phyloP scores from a whole-genome alignment of 2,888 invertebrate genomes.

The Andrena minutula region DNA sequence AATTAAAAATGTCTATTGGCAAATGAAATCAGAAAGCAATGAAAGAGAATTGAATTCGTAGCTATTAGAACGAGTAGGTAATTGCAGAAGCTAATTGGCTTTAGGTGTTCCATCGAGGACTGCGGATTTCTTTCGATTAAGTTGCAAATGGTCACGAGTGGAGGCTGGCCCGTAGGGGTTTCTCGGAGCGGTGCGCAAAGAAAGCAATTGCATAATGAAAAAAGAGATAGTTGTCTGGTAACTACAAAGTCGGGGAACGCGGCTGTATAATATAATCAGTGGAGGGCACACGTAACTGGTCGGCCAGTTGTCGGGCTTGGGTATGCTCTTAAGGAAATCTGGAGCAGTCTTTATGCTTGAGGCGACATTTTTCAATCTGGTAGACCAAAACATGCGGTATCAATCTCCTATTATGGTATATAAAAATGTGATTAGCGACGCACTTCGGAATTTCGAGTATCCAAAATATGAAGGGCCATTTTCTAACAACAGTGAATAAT shows the following conservation, averaged over 20 bases:
- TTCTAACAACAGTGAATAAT: not conserved
- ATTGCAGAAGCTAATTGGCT: not conserved
- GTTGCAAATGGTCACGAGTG: slow-evolving; percentile 16
- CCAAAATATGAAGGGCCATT: not conserved
- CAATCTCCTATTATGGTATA: not conserved
- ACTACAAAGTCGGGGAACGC: slow-evolving; percentile 70
- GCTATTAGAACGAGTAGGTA: not conserved
- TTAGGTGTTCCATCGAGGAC: too few relatives aligned
- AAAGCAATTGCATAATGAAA: slow-evolving; percentile 80
- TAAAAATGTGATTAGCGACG: not conserved
- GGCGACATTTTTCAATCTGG: slow-evolving; percentile 42
- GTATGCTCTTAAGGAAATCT: slow-evolving; percentile 68
- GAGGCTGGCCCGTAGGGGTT: slow-evolving; percentile 34
- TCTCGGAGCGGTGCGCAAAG: slow-evolving; percentile 65
- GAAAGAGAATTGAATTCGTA: slow-evolving; percentile 39
- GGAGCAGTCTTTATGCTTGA: slow-evolving; percentile 62
- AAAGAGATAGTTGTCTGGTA: slow-evolving; percentile 81
- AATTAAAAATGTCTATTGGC: not conserved
- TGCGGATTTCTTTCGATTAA: not conserved
- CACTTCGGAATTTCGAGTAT: slow-evolving; percentile 25
- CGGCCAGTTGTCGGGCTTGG: slow-evolving; percentile 44
- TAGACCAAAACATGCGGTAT: slow-evolving; percentile 9
- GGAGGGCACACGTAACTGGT: slow-evolving; percentile 64
- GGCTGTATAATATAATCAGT: slow-evolving; percentile 66
- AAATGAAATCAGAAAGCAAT: not conserved